Conservation (phyloP, 2,888 invertebrate species). For the Nomada flava region DNA sequence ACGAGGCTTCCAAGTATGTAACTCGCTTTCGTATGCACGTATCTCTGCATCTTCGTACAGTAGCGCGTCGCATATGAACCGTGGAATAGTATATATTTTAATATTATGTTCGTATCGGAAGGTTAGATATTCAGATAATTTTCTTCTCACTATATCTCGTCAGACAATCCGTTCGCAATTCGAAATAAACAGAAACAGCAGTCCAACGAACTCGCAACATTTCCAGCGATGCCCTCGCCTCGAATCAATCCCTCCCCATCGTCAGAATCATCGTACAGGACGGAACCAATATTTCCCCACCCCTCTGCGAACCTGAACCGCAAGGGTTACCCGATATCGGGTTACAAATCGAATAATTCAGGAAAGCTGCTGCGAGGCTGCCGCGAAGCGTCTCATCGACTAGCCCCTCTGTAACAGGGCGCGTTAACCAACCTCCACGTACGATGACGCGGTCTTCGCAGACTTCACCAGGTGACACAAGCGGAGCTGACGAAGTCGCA, state of each 20-base stretch:
- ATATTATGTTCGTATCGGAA: not conserved
- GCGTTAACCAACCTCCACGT: constrained; percentile 55
- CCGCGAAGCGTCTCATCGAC: not conserved
- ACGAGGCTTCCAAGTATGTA: not conserved
- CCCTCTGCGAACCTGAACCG: not conserved
- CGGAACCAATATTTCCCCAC: constrained; percentile 19
- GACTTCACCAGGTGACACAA: constrained; percentile 29
- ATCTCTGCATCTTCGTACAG: not conserved
- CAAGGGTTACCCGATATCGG: constrained; percentile 34
- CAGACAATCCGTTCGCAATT: not conserved
- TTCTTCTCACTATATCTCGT: not conserved
- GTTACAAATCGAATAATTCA: constrained; percentile 43
- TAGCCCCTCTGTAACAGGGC: constrained; percentile 30
- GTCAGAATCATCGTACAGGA: not conserved
- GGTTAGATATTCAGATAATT: not conserved
- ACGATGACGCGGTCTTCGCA: constrained; percentile 54
- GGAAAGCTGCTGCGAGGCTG: not conserved
- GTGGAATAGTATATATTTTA: not conserved
- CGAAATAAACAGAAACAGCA: too few species aligned
- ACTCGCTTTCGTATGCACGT: not conserved
- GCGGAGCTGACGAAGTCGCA: constrained; percentile 40
- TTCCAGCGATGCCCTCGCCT: too few species aligned
- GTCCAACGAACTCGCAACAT: too few species aligned
- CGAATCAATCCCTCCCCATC: not conserved
- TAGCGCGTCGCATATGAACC: not conserved